These are phyloP conservation scores for Cyanoliseus patagonus DNA, from an alignment of 2,113 vertebrate genomes.

Conservation along the genomic window DNA sequence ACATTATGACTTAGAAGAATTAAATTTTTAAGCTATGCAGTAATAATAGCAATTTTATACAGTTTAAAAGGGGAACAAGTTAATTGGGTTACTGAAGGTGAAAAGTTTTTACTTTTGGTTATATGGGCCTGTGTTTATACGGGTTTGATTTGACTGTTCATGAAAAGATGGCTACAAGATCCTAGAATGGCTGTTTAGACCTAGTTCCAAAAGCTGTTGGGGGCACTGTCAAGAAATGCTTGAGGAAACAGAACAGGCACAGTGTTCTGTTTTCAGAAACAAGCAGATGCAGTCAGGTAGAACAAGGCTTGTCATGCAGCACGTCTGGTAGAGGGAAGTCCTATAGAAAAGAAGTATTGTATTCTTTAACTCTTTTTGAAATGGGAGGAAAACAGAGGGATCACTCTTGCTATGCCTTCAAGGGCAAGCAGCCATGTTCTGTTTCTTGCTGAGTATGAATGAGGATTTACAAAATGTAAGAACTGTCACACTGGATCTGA, in stretches of 20 bases:
- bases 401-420: background rate
- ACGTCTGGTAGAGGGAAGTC: background rate
- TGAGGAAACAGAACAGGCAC: background rate
- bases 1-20: background rate
- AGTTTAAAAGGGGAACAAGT: background rate
- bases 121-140: background rate
- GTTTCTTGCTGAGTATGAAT: background rate
- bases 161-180: background rate
- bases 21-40: background rate
- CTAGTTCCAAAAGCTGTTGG: background rate
- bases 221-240: background rate
- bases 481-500: background rate
- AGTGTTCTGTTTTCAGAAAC: background rate
- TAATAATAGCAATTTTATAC: background rate
- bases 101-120: background rate
- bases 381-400: background rate
- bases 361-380: background rate
- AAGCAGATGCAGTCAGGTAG: background rate
- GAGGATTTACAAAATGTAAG: background rate
- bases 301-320: background rate
- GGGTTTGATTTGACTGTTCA: background rate
- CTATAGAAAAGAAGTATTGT: background rate
- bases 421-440: background rate
- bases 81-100: background rate
- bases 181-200: background rate